A percentile compares a stretch with the other conserved stretches of the same genome.
Conservation (phyloP, 1,140 invertebrate species). For the Pinna nobilis region DNA sequence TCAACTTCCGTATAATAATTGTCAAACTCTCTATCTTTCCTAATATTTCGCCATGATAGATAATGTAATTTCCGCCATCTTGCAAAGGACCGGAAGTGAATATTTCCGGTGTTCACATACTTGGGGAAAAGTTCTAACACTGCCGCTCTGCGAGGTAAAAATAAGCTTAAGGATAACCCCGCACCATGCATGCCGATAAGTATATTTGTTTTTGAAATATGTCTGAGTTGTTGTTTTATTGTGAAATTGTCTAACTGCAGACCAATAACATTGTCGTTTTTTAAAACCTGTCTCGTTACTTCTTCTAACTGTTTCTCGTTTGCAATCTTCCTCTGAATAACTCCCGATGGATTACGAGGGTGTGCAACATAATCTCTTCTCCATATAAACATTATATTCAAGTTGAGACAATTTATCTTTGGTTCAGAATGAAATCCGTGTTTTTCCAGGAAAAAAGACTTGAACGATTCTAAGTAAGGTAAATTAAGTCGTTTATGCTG, state of each 20-base stretch:
- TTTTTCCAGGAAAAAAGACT: constrained; percentile 62
- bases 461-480: constrained; percentile 67
- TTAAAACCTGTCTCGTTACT: constrained; percentile 20
- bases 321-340: constrained; percentile 61
- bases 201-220: constrained; percentile 85
- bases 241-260: constrained; percentile 60
- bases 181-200: constrained; percentile 98
- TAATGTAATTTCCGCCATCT: constrained; percentile 64
- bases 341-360: constrained; percentile 65
- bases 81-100: constrained; percentile 66
- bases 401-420: constrained; percentile 54
- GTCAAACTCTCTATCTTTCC: constrained; percentile 48
- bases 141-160: constrained; percentile 94
- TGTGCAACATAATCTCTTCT: constrained; percentile 70
- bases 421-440: constrained; percentile 26
- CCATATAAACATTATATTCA: constrained; percentile 68
- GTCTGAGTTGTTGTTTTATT: constrained; percentile 62
- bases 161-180: constrained; percentile 93
- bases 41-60: constrained; percentile 61
- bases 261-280: constrained; percentile 45
- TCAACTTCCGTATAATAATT: constrained; percentile 55
- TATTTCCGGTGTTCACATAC: constrained; percentile 49
- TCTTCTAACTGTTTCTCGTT: constrained; percentile 67
- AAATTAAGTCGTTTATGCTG: constrained; percentile 41
- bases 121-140: constrained; percentile 90